Base-by-base conservation (phyloP, 2,797 vertebrate species). In the Mareca penelope region DNA sequence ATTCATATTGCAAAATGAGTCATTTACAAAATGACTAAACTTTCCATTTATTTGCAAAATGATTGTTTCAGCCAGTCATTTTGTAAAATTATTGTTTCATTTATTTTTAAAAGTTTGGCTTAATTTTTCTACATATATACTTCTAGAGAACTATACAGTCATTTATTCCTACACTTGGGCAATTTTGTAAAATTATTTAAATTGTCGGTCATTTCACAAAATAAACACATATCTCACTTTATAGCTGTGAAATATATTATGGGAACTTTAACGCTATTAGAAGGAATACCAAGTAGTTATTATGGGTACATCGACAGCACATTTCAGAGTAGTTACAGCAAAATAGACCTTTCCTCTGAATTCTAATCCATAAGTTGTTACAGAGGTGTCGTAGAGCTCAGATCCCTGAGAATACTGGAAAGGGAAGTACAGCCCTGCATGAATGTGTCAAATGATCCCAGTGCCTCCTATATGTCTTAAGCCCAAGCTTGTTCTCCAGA, bases 161-260 rank as follows among this genome's bases (percentile, higher is more conserved):
- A 60, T 31, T 94, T 80, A 19, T 33, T 70, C 91, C 24, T 69
- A 67, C 61, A 31, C 35, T 39, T 59, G 29, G 46, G n/a, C 29
- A 73, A 15, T 88, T 82, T 39, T n/a, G 9, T 42, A 44, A 46
- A 88, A 78, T 88, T 35, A 77, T 70, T 91, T 48, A 52, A 71
- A 82, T 55, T 75, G 19, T 65, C 17, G n/a, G 31, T 59, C 37
- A 42, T 88, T 93, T 89, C 21, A 70, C 48, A 84, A 61, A 88
- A 59, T 29, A 64, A 39, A 76, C n/a, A 39, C 4, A 3, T 55
- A 28, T 50, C 17, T 83, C 28, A 24, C n/a, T 28, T 79, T 76
- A n/a, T 75, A 80, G 59, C 40, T 69, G 33, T 4, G 14, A 80
- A 69, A 72, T n/a, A 7, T 18, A 14, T 64, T 59, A 39, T 8